Evolutionary conservation across 2,888 invertebrate genomes (phyloP).

Genomic region (Apantesis nais): DNA sequence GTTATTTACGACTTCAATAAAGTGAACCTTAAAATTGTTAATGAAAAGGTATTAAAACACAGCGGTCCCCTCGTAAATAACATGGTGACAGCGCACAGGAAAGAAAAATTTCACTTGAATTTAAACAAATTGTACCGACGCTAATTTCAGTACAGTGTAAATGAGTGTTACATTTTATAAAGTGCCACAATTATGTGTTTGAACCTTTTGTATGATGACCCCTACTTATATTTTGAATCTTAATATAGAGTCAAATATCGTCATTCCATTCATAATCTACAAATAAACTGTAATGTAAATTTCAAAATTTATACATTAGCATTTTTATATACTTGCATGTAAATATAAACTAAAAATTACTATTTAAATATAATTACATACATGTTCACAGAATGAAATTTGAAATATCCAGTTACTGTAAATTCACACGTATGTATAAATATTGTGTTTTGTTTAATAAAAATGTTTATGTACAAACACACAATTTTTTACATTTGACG

Average conservation of each 20-base stretch:
- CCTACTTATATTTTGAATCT: not conserved
- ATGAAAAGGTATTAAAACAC: slow-evolving; percentile 85
- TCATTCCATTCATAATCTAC: too few relatives aligned
- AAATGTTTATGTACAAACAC: too few relatives aligned
- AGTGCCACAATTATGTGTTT: slow-evolving; percentile 15
- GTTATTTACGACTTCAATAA: slow-evolving; percentile 85
- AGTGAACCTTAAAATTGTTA: slow-evolving; percentile 86
- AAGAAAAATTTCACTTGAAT: slow-evolving; percentile 79
- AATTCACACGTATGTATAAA: too few relatives aligned
- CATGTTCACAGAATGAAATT: not conserved
- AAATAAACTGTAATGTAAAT: not conserved
- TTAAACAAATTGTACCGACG: slow-evolving; percentile 70
- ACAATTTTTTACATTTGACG: not conserved
- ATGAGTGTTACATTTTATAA: slow-evolving; percentile 34
- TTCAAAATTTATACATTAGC: too few relatives aligned
- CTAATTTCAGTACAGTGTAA: slow-evolving; percentile 24
- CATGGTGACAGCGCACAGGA: slow-evolving; percentile 76
- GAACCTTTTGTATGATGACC: slow-evolving; percentile 23
- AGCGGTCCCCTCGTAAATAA: slow-evolving; percentile 81
- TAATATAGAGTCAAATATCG: not conserved
- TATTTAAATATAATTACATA: too few relatives aligned
- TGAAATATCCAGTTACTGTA: too few relatives aligned
- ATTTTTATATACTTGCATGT: too few relatives aligned
- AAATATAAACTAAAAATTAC: too few relatives aligned
- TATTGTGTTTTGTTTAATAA: too few relatives aligned